phyloP scores from a whole-genome alignment of 2,797 vertebrate genomes.

The Gymnoscopelus microlampas region DNA sequence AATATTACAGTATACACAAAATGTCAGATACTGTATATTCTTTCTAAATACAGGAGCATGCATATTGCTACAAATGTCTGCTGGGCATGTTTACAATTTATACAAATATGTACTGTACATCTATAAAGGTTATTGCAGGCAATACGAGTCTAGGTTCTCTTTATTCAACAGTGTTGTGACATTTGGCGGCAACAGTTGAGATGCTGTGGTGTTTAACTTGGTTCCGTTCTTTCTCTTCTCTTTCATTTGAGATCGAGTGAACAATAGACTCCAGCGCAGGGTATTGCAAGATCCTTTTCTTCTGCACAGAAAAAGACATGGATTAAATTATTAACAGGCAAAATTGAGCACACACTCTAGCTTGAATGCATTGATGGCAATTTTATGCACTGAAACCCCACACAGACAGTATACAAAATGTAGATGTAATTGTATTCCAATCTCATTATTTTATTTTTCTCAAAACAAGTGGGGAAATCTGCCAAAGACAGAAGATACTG shows the following conservation, averaged over 20 bases:
- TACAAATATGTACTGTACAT: background rate
- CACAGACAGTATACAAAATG: background rate
- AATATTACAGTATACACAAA: constrained; percentile 21
- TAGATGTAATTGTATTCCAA: background rate
- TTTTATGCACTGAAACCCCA: too few relatives aligned
- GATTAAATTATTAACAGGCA: constrained; percentile 1
- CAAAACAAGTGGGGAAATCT: constrained; percentile 1
- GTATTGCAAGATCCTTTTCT: constrained; percentile 72
- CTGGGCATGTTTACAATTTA: constrained; percentile 50
- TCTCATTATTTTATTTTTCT: background rate
- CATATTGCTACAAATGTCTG: constrained; percentile 63
- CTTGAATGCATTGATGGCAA: background rate
- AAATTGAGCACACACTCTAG: background rate
- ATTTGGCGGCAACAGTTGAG: background rate
- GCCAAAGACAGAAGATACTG: too few relatives aligned
- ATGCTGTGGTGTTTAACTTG: constrained; percentile 45
- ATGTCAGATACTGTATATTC: constrained; percentile 1
- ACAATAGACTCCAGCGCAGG: constrained; percentile 81
- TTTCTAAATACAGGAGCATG: constrained; percentile 12
- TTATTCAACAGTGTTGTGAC: constrained; percentile 3
- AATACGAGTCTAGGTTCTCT: constrained; percentile 21
- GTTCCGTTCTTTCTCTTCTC: constrained; percentile 62
- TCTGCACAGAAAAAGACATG: constrained; percentile 62
- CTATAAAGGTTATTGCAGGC: constrained; percentile 6
- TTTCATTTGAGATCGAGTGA: constrained; percentile 70